Evolutionary conservation across 2,113 vertebrate genomes (phyloP), one percentile per base, ranked within the genome.

Genomic region (Crocuta crocuta): DNA sequence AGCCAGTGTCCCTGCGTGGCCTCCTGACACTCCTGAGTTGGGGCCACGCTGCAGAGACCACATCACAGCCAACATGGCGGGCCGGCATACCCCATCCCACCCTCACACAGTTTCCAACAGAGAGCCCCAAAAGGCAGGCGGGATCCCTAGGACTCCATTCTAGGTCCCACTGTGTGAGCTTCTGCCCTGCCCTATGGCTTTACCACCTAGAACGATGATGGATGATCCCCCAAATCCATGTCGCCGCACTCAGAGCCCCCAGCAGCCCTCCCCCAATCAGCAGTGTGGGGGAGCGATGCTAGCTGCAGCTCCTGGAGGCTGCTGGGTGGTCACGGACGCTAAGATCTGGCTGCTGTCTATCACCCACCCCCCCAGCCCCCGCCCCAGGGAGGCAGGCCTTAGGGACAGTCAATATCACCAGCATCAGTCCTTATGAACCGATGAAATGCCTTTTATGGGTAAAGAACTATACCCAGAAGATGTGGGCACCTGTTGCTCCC

Each of bases 251-350:
- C 76, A 50, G 55, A 65, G 31, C 45, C 53, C 45, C 61, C 78
- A 17, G 45, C 45, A 74, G 19, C 26, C 21, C 33, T 12, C 24
- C 66, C 21, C 10, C 7, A n/a, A 7, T 12, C 33, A 19, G 78
- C 16, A 68, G 28, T 85, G 35, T n/a, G 23, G 31, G 83, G 50
- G 28, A 65, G 35, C 12, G 19, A 28, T 0, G 48, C 66, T 55
- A 31, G 70, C 26, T 6, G 48, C 13, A 4, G 35, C 45, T 63
- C 13, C 0, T 58, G 2, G 43, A 12, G 43, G 81, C 11, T 4
- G 68, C 80, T 1, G 8, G 55, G 35, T 28, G 43, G 11, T 15
- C 7, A 35, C 0, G 4, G 78, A 31, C 0, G 3, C 23, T 9
- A 23, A 24, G 19, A 50, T 8, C 70, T 50, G 45, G 58, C 53